These are phyloP conservation scores for Scaptomyza caliginosa DNA, from an alignment of 2,888 invertebrate genomes.

Conservation along the genomic window DNA sequence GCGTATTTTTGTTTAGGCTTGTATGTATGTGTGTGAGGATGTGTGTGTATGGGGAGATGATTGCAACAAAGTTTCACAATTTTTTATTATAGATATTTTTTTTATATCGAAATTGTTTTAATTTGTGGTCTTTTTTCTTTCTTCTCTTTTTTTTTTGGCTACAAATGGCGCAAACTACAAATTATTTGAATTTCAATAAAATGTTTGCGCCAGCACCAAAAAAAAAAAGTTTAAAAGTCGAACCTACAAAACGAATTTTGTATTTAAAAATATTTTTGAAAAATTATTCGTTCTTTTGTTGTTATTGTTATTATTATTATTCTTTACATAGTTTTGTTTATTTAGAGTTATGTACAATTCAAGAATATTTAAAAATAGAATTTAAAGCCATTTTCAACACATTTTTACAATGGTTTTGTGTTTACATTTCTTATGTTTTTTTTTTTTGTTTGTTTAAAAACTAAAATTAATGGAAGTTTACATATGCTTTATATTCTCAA, in stretches of 20 bases:
- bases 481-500: constrained; percentile 20
- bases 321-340: constrained; percentile 31
- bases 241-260: constrained; percentile 25
- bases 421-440: constrained; percentile 6
- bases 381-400: constrained; percentile 68
- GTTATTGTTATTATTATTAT: constrained; percentile 27
- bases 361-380: constrained; percentile 68
- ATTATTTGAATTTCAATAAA: constrained; percentile 55
- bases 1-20: constrained; percentile 37
- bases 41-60: constrained; percentile 9
- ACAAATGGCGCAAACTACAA: constrained; percentile 49
- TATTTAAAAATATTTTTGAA: constrained; percentile 40
- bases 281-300: constrained; percentile 12
- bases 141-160: too few relatives aligned
- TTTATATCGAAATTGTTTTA: constrained; percentile 18
- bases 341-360: constrained; percentile 71
- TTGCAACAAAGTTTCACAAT: constrained; percentile 71
- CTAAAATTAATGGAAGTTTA: constrained; percentile 72
- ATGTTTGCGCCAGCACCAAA: constrained; percentile 40
- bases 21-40: constrained; percentile 1
- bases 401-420: constrained; percentile 35
- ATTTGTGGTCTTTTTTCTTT: constrained; percentile 13
- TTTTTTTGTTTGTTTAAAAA: constrained; percentile 42
- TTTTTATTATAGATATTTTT: constrained; percentile 6
- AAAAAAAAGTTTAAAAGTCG: too few relatives aligned